Evolutionary conservation across 2,113 vertebrate genomes (phyloP).

Genomic region (Micronycteris hirsuta): DNA sequence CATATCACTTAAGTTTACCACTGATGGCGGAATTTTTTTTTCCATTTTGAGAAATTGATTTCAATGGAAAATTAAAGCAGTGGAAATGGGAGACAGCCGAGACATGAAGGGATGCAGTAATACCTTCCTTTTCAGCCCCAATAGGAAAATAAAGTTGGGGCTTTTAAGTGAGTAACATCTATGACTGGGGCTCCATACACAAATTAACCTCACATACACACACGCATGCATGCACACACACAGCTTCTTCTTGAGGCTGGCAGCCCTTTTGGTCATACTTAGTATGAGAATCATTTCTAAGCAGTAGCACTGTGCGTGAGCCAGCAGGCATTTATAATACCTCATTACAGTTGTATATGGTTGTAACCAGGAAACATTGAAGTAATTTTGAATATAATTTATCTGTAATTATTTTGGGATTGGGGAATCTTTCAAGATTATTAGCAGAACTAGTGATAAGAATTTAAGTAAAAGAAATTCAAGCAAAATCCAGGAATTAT

Average conservation of each 20-base stretch:
- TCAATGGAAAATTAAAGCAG: neutral
- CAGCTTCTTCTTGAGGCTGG: neutral
- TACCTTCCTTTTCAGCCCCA: neutral
- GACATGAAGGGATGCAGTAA: neutral
- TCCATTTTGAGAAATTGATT: neutral
- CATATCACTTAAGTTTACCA: neutral
- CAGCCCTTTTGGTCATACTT: neutral
- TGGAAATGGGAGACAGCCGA: neutral
- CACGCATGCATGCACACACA: too few relatives aligned
- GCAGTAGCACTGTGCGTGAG: neutral
- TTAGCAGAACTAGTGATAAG: neutral
- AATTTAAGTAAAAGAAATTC: constrained; percentile 39
- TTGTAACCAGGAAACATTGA: neutral
- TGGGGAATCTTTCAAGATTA: constrained; percentile 17
- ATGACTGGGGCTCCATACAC: neutral
- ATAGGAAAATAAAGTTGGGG: neutral
- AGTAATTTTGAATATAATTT: constrained; percentile 1
- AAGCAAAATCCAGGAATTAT: neutral
- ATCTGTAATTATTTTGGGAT: constrained; percentile 1
- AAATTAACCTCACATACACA: neutral
- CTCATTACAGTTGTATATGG: constrained; percentile 10
- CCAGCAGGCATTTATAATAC: constrained; percentile 25
- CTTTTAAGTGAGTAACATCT: neutral
- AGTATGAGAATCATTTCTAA: constrained; percentile 12
- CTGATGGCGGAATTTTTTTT: neutral